Percentiles rank a stretch among this genome's conserved stretches.
These are phyloP conservation scores for Gambusia holbrooki DNA, from an alignment of 2,113 vertebrate genomes.

Conservation along the genomic window DNA sequence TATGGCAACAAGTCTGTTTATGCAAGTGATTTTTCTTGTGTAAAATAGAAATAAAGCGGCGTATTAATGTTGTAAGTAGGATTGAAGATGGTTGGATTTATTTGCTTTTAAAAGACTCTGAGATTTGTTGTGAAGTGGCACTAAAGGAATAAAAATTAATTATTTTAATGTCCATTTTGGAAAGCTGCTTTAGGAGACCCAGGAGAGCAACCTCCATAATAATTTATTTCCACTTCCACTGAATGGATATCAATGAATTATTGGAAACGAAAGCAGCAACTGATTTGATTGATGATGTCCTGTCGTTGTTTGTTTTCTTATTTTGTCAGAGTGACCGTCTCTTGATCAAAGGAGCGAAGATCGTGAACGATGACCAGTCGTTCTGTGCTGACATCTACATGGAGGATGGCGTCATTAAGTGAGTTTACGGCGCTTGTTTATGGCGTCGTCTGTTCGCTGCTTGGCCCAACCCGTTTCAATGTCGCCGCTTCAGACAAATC, in stretches of 20 bases:
- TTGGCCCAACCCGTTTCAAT: background rate
- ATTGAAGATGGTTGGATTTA: too few species aligned
- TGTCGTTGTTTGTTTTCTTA: background rate
- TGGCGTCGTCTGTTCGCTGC: too few species aligned
- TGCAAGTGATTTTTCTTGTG: too few species aligned
- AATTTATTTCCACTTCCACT: background rate
- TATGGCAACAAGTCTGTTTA: too few species aligned
- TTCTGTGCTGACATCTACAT: slow-evolving; percentile 98
- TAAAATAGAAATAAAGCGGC: too few species aligned
- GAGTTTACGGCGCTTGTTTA: slow-evolving; percentile 69
- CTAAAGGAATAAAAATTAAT: background rate
- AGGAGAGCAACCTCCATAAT: background rate
- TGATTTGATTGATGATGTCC: background rate
- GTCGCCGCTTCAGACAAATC: slow-evolving; percentile 86
- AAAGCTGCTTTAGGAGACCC: background rate
- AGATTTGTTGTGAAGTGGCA: background rate
- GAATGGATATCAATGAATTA: slow-evolving; percentile 13
- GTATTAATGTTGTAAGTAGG: background rate
- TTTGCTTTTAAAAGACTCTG: too few species aligned
- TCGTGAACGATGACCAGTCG: slow-evolving; percentile 99
- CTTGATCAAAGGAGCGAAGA: slow-evolving; percentile 97
- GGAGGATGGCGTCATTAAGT: slow-evolving; percentile 99
- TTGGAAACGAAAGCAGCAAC: background rate
- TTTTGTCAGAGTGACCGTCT: slow-evolving; percentile 91
- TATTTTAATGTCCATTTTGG: background rate